Evolutionary conservation across 2,113 vertebrate genomes (phyloP).

Genomic region (Pseudorhombus dupliciocellatus): DNA sequence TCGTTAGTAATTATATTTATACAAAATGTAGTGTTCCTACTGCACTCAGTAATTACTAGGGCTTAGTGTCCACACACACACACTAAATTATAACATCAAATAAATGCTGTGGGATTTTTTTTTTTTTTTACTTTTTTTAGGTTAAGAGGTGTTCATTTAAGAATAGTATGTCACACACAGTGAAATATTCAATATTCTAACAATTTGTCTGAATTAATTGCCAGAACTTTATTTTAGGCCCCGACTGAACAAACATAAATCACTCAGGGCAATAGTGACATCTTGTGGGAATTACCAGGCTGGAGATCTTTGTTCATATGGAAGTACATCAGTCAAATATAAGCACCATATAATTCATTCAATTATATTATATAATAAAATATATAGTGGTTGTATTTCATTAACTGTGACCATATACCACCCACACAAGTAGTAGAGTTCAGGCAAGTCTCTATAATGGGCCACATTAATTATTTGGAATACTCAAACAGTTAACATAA

Average conservation of each 20-base stretch:
- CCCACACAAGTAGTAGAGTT: not conserved
- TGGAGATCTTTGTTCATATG: not conserved
- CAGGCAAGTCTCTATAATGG: not conserved
- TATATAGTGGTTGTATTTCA: no score
- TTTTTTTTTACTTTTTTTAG: no score
- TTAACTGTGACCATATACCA: not conserved
- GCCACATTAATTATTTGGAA: not conserved
- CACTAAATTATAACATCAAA: no score
- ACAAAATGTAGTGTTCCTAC: no score
- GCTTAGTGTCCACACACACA: no score
- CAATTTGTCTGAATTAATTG: not conserved
- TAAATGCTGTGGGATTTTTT: no score
- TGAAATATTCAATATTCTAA: no score
- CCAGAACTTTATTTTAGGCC: constrained; percentile 3
- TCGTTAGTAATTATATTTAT: no score
- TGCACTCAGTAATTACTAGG: no score
- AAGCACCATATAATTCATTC: not conserved
- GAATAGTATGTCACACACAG: not conserved
- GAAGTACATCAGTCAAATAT: not conserved
- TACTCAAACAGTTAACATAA: not conserved
- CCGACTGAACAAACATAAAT: constrained; percentile 1
- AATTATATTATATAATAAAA: no score
- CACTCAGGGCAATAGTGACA: constrained; percentile 71
- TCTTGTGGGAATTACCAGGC: constrained; percentile 66
- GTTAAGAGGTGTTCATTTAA: not conserved